phyloP scores from a whole-genome alignment of 2,888 invertebrate species.

The Tetheella fluctuosa region DNA sequence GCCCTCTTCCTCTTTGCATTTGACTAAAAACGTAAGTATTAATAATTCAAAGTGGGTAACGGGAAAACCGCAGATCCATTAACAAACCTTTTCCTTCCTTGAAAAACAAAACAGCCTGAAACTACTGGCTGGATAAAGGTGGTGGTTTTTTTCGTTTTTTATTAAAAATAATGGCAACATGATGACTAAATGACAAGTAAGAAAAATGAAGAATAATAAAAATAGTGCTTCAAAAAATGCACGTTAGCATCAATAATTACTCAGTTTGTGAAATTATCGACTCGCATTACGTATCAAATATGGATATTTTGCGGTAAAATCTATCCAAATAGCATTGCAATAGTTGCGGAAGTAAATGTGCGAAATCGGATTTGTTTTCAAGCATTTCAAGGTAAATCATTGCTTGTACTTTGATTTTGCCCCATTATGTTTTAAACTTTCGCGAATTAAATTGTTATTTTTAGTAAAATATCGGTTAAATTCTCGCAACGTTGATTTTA shows the following conservation, averaged over 20 bases:
- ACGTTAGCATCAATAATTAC: background rate
- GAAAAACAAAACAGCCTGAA: background rate
- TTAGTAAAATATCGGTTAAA: too few relatives aligned
- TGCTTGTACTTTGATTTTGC: background rate
- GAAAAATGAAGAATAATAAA: background rate
- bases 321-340: background rate
- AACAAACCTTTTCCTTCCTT: too few relatives aligned
- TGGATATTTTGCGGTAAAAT: background rate
- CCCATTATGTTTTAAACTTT: too few relatives aligned
- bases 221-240: background rate
- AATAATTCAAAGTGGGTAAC: too few relatives aligned
- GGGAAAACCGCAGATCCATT: too few relatives aligned
- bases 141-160: background rate
- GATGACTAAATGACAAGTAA: conserved; percentile 5
- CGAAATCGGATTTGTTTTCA: background rate
- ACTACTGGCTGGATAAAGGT: too few relatives aligned
- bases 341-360: background rate
- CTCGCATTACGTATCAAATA: background rate
- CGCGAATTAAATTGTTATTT: too few relatives aligned
- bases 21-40: too few relatives aligned
- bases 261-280: background rate
- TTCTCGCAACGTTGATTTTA: too few relatives aligned
- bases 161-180: background rate
- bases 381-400: background rate
- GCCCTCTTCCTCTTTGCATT: too few relatives aligned